Conservation (phyloP, 2,888 invertebrate species). For the Heteromyza rotundicornis region DNA sequence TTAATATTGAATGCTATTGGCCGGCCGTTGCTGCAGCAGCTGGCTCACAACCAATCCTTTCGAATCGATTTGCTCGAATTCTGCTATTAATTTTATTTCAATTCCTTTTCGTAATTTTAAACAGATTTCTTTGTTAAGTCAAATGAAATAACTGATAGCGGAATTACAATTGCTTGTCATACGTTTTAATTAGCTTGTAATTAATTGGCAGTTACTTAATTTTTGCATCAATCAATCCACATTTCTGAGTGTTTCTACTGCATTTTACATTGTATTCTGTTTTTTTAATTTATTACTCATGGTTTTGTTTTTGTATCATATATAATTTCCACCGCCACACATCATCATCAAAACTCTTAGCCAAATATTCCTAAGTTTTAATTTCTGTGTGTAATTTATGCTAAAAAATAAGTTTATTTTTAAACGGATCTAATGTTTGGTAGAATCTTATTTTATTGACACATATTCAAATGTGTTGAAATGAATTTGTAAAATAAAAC, state of each 20-base stretch:
- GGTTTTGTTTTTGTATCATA: not conserved
- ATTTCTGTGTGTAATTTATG: too few species aligned
- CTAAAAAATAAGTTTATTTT: not conserved
- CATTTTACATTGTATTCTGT: not conserved
- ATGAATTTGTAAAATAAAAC: constrained; percentile 20
- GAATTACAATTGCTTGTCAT: not conserved
- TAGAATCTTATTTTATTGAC: not conserved
- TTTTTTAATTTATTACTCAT: not conserved
- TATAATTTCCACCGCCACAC: not conserved
- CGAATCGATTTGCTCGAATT: too few species aligned
- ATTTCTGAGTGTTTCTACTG: not conserved
- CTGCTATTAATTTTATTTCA: too few species aligned
- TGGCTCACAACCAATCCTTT: too few species aligned
- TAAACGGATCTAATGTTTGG: constrained; percentile 24
- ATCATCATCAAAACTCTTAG: too few species aligned
- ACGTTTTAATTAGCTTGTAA: constrained; percentile 23
- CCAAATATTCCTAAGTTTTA: too few species aligned
- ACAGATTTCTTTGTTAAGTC: not conserved
- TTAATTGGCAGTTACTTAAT: constrained; percentile 49
- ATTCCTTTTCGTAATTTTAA: not conserved
- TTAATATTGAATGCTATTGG: too few species aligned
- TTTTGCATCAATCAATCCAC: not conserved
- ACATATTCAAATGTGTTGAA: constrained; percentile 16
- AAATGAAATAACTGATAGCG: not conserved
- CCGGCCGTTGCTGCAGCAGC: too few species aligned